These are phyloP conservation scores for Argopecten irradians DNA, from an alignment of 1,140 invertebrate species.

Conservation along the genomic window DNA sequence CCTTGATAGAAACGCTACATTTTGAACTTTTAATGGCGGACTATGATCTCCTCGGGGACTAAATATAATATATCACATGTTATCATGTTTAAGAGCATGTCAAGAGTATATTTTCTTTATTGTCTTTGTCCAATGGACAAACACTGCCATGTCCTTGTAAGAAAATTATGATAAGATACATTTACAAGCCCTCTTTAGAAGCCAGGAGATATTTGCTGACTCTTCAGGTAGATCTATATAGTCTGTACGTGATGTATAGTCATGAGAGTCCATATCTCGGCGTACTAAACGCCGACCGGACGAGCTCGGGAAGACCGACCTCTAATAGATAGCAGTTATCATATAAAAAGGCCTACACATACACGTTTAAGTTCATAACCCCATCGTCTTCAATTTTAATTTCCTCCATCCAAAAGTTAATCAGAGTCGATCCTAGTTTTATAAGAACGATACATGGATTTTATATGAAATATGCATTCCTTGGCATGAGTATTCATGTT, in stretches of 20 bases:
- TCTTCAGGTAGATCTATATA: background rate
- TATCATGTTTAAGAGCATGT: background rate
- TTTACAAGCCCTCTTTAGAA: background rate
- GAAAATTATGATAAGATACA: background rate
- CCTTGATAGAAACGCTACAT: background rate
- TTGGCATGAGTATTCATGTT: background rate
- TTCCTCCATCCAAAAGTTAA: background rate
- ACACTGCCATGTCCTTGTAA: background rate
- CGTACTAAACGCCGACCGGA: constrained; percentile 14
- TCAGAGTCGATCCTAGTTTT: background rate
- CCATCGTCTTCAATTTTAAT: constrained; percentile 3
- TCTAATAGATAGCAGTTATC: background rate
- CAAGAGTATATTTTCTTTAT: background rate
- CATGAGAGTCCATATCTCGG: background rate
- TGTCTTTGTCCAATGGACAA: background rate
- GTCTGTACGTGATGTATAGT: background rate
- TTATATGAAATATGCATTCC: background rate
- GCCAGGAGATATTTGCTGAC: background rate
- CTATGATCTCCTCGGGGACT: background rate
- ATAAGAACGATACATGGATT: background rate
- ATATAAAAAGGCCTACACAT: background rate
- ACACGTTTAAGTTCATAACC: background rate
- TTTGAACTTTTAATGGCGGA: background rate
- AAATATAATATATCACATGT: background rate
- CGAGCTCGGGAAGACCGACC: background rate